Evolutionary conservation across 2,888 invertebrate species (phyloP).

Genomic region (Caenorhabditis sulstoni): DNA sequence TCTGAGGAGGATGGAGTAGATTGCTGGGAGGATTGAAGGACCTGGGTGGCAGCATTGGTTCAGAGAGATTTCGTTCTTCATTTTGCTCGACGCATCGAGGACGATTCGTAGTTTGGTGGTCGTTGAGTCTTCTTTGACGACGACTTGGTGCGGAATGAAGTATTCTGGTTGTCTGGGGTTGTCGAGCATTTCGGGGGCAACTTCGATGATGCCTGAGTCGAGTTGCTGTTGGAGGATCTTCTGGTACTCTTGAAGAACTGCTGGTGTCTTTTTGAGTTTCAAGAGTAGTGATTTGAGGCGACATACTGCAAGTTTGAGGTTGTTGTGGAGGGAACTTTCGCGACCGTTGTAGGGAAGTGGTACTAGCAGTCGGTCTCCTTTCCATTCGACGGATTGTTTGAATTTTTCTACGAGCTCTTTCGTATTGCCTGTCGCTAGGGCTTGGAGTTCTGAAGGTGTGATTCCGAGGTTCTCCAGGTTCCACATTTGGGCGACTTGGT

Average conservation of each 20-base stretch:
- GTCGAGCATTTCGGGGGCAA: neutral
- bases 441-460: no score
- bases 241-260: neutral
- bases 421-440: no score
- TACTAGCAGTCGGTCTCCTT: no score
- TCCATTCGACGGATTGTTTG: no score
- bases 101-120: slow-evolving; percentile 58
- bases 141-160: slow-evolving; percentile 55
- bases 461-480: no score
- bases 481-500: no score
- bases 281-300: neutral
- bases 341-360: neutral
- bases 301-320: neutral
- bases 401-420: no score
- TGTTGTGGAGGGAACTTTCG: neutral
- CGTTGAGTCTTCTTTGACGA: slow-evolving; percentile 41
- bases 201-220: slow-evolving; percentile 21
- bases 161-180: neutral
- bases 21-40: slow-evolving; percentile 32
- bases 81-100: slow-evolving; percentile 50
- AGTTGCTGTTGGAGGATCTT: slow-evolving; percentile 23
- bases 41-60: slow-evolving; percentile 62
- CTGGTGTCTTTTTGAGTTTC: neutral
- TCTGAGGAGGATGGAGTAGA: slow-evolving; percentile 45
- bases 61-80: slow-evolving; percentile 33